Base-by-base conservation (phyloP, 2,888 invertebrate species). In the Microdon myrmicae region DNA sequence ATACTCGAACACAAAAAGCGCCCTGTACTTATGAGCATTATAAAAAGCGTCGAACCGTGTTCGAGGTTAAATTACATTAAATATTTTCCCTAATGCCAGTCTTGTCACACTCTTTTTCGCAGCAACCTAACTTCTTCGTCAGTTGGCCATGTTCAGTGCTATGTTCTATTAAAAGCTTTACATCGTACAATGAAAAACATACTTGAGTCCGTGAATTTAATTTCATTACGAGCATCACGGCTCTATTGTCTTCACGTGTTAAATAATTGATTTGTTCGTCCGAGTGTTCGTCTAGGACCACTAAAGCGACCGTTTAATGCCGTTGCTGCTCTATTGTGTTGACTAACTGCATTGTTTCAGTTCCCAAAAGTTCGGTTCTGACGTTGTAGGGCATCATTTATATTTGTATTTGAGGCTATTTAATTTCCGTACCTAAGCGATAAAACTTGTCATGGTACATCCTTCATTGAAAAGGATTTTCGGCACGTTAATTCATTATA, bases 381-480 rank as follows among this genome's bases (percentile, higher is more conserved):
- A 26, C 14, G 31, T 16, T 47, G 43, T 64, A 58, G 64, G 64
- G 58, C 9, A 26, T 9, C 12, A 22, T 20, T 31, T 14, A 26
- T 28, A 13, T 44, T 7, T 26, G 13, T 17, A 10, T 35, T 31
- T 9, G 29, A 19, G 43, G 5, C 26, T 23, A 19, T 64, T 64
- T 64, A 64, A 64, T 64, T 53, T 53, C 58, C 53, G 47, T 22
- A 43, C 43, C 41, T 35, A 26, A 58, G 53, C 41, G 41, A 64
- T 64, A 64, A 56, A 64, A 64, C 45, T 41, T 31, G 22, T 3
- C 32, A 31, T 7, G 34, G 31, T 23, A 19, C 32, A 19, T 16
- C 28, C 23, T 20, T 8, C 13, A 44, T n/a, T 39, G 34, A 49
- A 56, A 61, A 17, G 43, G 51, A 51, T 37, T 44, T 8, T 26